Evolutionary conservation across 2,888 invertebrate species (phyloP), one percentile per base, ranked within the genome.

Genomic region (Incurvaria masculella): DNA sequence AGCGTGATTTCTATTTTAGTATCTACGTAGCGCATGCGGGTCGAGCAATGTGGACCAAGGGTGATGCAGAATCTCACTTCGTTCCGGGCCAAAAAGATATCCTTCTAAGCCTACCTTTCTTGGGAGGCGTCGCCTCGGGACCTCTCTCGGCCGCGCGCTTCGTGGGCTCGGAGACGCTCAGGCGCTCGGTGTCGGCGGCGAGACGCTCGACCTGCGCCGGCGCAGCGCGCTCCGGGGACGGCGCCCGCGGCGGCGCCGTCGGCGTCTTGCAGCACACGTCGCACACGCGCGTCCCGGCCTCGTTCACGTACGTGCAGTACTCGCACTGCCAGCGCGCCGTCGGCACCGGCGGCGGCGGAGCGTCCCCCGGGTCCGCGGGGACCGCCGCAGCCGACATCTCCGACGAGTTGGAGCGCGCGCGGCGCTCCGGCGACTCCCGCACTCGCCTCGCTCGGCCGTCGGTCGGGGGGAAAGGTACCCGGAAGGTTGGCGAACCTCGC

Each of bases 301-400:
- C 87, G 63, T 95, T 95, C 2, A 93, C 88, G 63, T 87, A 94
- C 0, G 94, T 95, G 63, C 94, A 95, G 61, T 93, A 91, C 61
- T 92, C 91, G 65, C 94, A 95, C 54, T 90, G 86, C 94, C 94
- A 95, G 48, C 82, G 74, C 14, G 81, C 72, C 38, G 66, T 71
- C 0, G 85, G 83, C 14, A 81, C 75, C 1, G 78, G 73, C 1
- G 82, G 80, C 14, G 79, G 73, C 46, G 68, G 73, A 2, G 68
- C 70, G 2, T 73, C 75, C 26, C 67, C 58, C 27, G 60, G 64
- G 45, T 68, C 68, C 40, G 65, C n/a, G 16, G 14, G 16, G 4
- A n/a, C 21, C 42, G 19, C 10, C 21, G 20, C 14, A 21, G 21
- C 2, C 42, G 20, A 69, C n/a, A n/a, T n/a, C 33, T 33, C 33